Evolutionary conservation across 2,888 invertebrate genomes (phyloP).

Genomic region (Hartigia nigra): DNA sequence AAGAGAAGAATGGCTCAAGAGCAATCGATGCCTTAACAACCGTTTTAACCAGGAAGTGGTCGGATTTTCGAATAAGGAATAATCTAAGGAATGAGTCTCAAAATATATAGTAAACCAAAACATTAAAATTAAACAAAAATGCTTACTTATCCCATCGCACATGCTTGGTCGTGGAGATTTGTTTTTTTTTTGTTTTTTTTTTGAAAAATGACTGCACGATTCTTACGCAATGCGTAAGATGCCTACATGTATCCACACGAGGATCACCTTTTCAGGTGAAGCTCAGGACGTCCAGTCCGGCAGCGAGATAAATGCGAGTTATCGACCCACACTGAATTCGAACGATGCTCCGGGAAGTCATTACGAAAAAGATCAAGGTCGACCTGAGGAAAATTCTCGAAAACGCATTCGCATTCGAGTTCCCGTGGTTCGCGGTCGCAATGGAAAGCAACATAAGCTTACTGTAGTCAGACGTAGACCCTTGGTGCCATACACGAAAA

Average conservation of each 20-base stretch:
- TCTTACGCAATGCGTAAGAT: no score
- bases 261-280: conserved; percentile 43
- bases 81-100: no score
- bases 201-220: no score
- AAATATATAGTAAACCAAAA: no score
- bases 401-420: conserved; percentile 62
- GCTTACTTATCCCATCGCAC: no score
- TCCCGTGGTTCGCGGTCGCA: conserved; percentile 54
- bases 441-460: conserved; percentile 52
- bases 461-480: conserved; percentile 60
- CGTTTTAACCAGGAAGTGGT: no score
- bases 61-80: no score
- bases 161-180: no score
- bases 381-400: conserved; percentile 36
- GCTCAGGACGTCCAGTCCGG: conserved; percentile 16
- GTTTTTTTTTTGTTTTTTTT: no score
- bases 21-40: no score
- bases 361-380: conserved; percentile 23
- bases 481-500: conserved; percentile 40
- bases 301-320: conserved; percentile 12
- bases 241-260: conserved; percentile 18
- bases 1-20: no score
- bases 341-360: conserved; percentile 20
- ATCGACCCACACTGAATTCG: conserved; percentile 15
- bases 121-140: no score